Base-by-base conservation (phyloP, 1,140 invertebrate species). In the Samia ricini region DNA sequence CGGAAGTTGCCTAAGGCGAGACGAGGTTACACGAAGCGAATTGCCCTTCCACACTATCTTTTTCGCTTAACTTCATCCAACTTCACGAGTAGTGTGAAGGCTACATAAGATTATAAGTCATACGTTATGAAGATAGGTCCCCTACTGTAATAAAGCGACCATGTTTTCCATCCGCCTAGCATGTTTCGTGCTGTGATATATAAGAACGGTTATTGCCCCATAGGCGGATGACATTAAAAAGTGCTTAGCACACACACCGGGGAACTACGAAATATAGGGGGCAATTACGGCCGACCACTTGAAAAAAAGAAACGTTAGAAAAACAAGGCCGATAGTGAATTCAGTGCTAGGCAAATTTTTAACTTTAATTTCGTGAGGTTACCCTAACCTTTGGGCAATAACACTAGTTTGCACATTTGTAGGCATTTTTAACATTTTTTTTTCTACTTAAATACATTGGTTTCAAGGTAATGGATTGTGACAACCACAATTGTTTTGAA, bases 181-280 rank as follows among this genome's bases (percentile, higher is more conserved):
- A 60, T 22, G 50, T 65, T 69, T 60, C 56, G 63, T 66, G 61
- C 69, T 57, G 67, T 68, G 66, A 76, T 68, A 72, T 74, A 74
- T 72, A 57, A 36, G 23, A 63, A 52, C 67, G 66, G 76, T 79
- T 72, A 72, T 76, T 72, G 67, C 76, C 60, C 33, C 50, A 61
- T 61, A 51, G 60, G 42, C 64, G 71, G 63, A 70, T 70, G 65
- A 68, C 69, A 76, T 74, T 78, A 76, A 76, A 78, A 77, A 76
- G 64, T 68, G 73, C 70, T 76, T 76, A 76, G 73, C 64, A 61
- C 55, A 49, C 62, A 26, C 23, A 42, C 36, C 18, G 36, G 23
- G 36, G 22, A 19, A 24, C 54, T 12, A 62, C 67, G 33, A 68
- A 69, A 72, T 63, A 66, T 66, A 23, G 64, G 60, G 29, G 23